Percentiles rank a stretch among this genome's conserved stretches.
phyloP scores from a whole-genome alignment of 2,113 vertebrate species.

The Aptenodytes forsteri region DNA sequence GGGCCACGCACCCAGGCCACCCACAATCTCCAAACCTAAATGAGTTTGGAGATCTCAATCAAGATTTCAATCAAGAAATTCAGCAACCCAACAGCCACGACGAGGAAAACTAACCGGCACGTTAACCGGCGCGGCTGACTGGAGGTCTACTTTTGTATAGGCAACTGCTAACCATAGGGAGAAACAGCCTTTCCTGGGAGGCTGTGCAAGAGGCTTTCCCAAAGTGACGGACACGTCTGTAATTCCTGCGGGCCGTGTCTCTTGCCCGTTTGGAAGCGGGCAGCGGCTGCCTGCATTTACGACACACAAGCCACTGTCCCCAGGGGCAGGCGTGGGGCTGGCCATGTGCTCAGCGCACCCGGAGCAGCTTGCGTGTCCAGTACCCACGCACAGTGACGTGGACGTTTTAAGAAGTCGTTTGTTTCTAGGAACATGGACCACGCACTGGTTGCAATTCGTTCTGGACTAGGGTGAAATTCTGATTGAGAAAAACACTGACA shows the following conservation, averaged over 20 bases:
- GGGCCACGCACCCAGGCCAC: neutral
- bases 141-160: neutral
- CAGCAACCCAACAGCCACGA: neutral
- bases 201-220: neutral
- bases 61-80: neutral
- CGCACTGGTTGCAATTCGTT: neutral
- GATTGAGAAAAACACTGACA: neutral
- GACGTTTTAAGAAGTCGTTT: neutral
- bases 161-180: neutral
- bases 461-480: neutral
- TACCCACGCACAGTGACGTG: accelerated
- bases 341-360: neutral
- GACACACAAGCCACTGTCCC: neutral
- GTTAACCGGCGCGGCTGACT: accelerated
- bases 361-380: neutral
- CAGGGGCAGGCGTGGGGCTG: neutral
- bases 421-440: neutral
- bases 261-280: accelerated
- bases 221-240: accelerated
- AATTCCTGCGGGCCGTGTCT: accelerated
- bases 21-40: neutral
- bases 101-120: accelerated
- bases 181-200: neutral
- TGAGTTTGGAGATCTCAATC: no score
- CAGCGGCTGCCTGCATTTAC: neutral